Evolutionary conservation across 2,113 vertebrate species (phyloP).

Genomic region (Lagopus muta): DNA sequence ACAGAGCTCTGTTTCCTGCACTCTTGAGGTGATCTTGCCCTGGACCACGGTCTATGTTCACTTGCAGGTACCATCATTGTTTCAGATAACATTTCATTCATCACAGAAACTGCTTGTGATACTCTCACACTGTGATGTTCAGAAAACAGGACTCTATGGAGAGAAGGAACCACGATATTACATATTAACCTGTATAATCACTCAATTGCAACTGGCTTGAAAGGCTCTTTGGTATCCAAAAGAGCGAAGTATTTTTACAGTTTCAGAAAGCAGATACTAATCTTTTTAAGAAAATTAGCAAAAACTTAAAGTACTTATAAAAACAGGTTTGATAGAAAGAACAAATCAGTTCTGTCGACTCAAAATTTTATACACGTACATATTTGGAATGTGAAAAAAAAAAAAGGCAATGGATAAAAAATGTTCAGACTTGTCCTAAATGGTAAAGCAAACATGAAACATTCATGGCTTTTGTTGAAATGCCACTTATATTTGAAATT

Average conservation of each 20-base stretch:
- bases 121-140: slow-evolving; percentile 84
- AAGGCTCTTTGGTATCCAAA: not conserved
- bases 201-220: not conserved
- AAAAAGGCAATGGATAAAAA: not conserved
- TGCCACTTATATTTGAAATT: not conserved
- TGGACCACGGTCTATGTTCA: not conserved
- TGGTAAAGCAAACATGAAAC: not conserved
- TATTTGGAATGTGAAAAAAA: not conserved
- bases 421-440: not conserved
- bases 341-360: not conserved
- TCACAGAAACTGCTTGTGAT: slow-evolving; percentile 83
- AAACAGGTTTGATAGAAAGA: not conserved
- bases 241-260: not conserved
- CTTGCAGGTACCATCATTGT: slow-evolving; percentile 36
- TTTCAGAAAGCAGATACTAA: not conserved
- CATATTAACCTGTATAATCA: not conserved
- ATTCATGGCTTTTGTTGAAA: not conserved
- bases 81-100: slow-evolving; percentile 80
- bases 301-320: not conserved
- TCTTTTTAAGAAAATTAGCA: not conserved
- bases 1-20: not conserved
- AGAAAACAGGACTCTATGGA: slow-evolving; percentile 78
- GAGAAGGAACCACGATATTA: not conserved
- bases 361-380: not conserved
- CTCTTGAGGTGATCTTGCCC: not conserved